A percentile compares a stretch with the other conserved stretches of the same genome.
phyloP scores from a whole-genome alignment of 2,113 vertebrate species.

The Camelus dromedarius region DNA sequence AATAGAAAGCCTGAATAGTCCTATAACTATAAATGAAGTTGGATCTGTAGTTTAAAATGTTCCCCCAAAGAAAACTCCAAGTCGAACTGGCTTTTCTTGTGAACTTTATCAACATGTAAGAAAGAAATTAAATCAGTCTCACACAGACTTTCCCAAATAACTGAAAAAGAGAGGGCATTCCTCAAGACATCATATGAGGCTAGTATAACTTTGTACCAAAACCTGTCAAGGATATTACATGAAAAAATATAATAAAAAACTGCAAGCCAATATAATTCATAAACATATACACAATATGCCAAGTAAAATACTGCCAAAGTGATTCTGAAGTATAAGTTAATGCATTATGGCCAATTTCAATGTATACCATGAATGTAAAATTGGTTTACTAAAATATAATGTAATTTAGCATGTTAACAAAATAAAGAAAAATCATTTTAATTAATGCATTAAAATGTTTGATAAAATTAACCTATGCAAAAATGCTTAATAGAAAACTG shows the following conservation, averaged over 20 bases:
- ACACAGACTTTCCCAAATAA: neutral
- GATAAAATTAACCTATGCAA: neutral
- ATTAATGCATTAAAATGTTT: neutral
- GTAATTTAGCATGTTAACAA: neutral
- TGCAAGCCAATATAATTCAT: neutral
- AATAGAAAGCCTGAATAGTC: neutral
- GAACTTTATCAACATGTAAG: neutral
- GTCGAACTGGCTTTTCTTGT: neutral
- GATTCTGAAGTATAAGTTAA: neutral
- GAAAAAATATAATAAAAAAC: neutral
- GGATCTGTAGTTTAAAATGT: neutral
- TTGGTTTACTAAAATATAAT: neutral
- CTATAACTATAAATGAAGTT: neutral
- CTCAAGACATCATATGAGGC: neutral
- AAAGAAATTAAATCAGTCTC: neutral
- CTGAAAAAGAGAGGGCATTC: neutral
- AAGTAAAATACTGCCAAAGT: neutral
- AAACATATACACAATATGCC: neutral
- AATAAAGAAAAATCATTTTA: conserved; percentile 24
- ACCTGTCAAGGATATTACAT: neutral
- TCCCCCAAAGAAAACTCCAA: neutral
- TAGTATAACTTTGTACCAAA: neutral
- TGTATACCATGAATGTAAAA: neutral
- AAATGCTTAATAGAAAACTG: neutral
- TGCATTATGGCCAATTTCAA: neutral